Conservation (phyloP, 2,113 vertebrate genomes). For the Nematolebias whitei region DNA sequence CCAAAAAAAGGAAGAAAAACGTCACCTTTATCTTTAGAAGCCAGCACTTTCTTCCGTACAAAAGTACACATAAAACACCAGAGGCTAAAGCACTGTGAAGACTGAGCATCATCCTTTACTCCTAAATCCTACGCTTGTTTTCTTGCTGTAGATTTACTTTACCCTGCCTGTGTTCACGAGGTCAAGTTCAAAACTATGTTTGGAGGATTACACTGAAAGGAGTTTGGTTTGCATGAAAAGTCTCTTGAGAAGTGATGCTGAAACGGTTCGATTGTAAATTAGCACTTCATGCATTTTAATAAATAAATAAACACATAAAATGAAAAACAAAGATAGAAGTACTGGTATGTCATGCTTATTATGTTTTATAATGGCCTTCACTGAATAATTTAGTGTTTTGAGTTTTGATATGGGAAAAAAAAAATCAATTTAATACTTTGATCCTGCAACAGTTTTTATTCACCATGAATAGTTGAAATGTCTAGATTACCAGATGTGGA, state of each 20-base stretch:
- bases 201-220: background rate
- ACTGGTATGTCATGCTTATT: too few relatives aligned
- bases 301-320: too few relatives aligned
- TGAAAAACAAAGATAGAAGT: too few relatives aligned
- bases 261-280: background rate
- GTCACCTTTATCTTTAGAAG: constrained; percentile 94
- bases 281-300: background rate
- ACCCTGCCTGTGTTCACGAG: constrained; percentile 4
- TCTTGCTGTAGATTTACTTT: constrained; percentile 40
- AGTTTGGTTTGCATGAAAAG: background rate
- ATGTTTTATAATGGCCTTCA: too few relatives aligned
- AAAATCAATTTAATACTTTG: too few relatives aligned
- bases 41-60: constrained; percentile 90
- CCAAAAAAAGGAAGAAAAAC: constrained; percentile 84
- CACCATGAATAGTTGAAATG: background rate
- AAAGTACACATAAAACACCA: constrained; percentile 87
- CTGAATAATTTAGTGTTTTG: too few relatives aligned
- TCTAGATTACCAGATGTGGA: background rate
- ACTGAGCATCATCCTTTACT: constrained; percentile 38
- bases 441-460: background rate
- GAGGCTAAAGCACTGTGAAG: constrained; percentile 10
- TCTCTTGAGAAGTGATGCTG: background rate
- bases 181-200: constrained; percentile 46
- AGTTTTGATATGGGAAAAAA: too few relatives aligned
- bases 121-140: constrained; percentile 38